phyloP scores from a whole-genome alignment of 2,888 invertebrate species.

The Ochropleura plecta region DNA sequence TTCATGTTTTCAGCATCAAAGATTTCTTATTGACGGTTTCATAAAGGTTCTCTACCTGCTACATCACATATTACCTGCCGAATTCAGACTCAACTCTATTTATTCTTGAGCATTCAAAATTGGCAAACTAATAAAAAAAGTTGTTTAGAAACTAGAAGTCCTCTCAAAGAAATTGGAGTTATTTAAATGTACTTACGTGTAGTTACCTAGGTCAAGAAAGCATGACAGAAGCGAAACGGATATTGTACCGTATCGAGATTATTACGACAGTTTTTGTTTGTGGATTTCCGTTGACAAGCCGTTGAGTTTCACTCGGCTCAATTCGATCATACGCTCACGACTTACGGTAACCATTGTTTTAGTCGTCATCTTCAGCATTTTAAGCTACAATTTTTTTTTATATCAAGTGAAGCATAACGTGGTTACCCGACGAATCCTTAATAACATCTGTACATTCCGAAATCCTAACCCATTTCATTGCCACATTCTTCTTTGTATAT shows the following conservation, averaged over 20 bases:
- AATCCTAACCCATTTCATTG: constrained; percentile 34
- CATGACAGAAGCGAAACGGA: constrained; percentile 68
- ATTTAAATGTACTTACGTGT: constrained; percentile 30
- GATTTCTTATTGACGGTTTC: constrained; percentile 34
- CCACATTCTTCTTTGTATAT: constrained; percentile 39
- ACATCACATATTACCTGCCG: constrained; percentile 44
- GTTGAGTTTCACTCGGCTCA: constrained; percentile 59
- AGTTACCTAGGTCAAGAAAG: constrained; percentile 74
- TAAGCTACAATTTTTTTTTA: not conserved
- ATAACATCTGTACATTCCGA: constrained; percentile 20
- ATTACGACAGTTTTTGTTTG: constrained; percentile 65
- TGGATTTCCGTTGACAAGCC: constrained; percentile 54
- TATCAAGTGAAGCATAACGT: constrained; percentile 2
- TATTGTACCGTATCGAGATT: constrained; percentile 60
- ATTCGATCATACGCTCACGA: constrained; percentile 15
- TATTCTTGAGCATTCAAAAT: constrained; percentile 7
- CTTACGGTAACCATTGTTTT: constrained; percentile 7
- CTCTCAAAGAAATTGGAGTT: constrained; percentile 16
- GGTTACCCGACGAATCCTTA: not conserved
- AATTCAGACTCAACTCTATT: constrained; percentile 13
- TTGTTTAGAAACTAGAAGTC: not conserved
- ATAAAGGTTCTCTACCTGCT: constrained; percentile 50
- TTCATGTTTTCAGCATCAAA: constrained; percentile 35
- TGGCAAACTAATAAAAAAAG: not conserved
- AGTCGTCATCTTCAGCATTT: not conserved